A percentile compares a stretch with the other conserved stretches of the same genome.
phyloP scores from a whole-genome alignment of 2,888 invertebrate species.

The Hyalella azteca region DNA sequence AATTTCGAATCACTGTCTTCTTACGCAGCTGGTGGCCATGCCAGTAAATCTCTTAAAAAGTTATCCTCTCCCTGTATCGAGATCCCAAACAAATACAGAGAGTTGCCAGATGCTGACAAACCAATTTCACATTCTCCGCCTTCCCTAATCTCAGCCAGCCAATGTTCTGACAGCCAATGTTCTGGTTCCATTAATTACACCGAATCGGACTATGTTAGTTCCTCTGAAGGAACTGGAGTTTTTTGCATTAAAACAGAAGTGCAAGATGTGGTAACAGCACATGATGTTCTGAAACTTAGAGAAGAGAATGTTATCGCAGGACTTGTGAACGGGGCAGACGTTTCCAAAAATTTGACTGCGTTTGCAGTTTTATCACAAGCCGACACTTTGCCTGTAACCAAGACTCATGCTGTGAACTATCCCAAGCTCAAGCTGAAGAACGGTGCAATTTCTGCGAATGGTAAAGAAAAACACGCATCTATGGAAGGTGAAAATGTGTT shows the following conservation, averaged over 20 bases:
- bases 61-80: not conserved
- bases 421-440: not conserved
- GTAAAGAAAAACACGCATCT: not conserved
- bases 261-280: not conserved
- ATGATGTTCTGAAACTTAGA: not conserved
- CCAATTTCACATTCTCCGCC: not conserved
- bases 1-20: not conserved
- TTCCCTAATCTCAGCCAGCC: not conserved
- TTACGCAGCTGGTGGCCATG: not conserved
- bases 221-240: not conserved
- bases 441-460: not conserved
- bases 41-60: not conserved
- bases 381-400: not conserved
- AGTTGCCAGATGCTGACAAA: not conserved
- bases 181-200: too few relatives aligned
- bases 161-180: not conserved
- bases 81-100: not conserved
- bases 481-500: conserved; percentile 49
- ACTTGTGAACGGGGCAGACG: not conserved
- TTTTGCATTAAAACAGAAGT: not conserved
- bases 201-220: not conserved
- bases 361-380: not conserved
- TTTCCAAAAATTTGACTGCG: not conserved
- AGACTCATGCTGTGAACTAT: not conserved
- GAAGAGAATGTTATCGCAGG: conserved; percentile 2